Evolutionary conservation across 2,113 vertebrate species (phyloP).

Genomic region (Colossoma macropomum): DNA sequence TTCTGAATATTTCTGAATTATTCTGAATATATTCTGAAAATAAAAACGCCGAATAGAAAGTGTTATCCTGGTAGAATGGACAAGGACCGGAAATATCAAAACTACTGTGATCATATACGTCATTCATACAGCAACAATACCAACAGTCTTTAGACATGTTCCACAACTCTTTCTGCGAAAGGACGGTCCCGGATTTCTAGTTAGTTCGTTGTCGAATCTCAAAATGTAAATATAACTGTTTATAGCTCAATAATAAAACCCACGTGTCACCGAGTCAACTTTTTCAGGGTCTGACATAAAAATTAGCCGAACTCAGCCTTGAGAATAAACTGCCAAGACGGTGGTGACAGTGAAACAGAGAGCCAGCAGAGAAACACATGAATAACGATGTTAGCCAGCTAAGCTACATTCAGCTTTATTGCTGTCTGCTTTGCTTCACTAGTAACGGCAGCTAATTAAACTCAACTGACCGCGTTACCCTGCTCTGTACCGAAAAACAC

Average conservation of each 20-base stretch:
- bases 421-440: not conserved
- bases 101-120: not conserved
- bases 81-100: not conserved
- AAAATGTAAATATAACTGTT: not conserved
- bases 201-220: constrained; percentile 6
- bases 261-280: constrained; percentile 21
- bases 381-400: constrained; percentile 21
- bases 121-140: not conserved
- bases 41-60: not conserved
- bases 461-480: not conserved
- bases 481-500: not conserved
- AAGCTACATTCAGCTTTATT: constrained; percentile 20
- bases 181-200: not conserved
- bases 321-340: not conserved
- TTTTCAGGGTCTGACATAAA: not conserved
- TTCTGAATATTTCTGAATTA: not conserved
- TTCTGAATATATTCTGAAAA: not conserved
- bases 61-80: no score
- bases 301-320: not conserved
- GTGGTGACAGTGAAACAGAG: not conserved
- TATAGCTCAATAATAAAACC: not conserved
- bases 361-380: not conserved
- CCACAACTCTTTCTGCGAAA: not conserved
- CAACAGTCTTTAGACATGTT: not conserved
- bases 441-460: constrained; percentile 24